Conservation (phyloP, 2,888 invertebrate species). For the Tanytarsus gracilentus region DNA sequence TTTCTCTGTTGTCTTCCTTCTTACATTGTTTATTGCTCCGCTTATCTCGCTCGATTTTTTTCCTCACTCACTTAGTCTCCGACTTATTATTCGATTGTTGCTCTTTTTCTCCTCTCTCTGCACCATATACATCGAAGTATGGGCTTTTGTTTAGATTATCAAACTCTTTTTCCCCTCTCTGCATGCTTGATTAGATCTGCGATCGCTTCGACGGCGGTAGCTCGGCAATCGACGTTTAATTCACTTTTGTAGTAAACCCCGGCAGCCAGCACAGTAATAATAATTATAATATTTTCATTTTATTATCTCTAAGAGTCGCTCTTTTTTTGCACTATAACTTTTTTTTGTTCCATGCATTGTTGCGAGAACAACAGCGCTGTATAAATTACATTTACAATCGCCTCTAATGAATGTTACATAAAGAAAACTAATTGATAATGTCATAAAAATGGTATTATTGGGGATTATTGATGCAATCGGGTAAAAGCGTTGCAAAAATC, state of each 20-base stretch:
- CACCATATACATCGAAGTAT: not conserved
- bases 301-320: not conserved
- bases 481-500: too few species aligned
- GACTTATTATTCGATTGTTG: not conserved
- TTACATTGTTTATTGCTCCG: conserved; percentile 20
- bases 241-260: conserved; percentile 3
- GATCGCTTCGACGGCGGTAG: not conserved
- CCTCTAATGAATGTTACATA: conserved; percentile 25
- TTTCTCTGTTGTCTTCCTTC: conserved; percentile 18
- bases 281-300: conserved; percentile 5
- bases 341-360: not conserved
- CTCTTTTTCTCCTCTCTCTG: not conserved
- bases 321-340: not conserved
- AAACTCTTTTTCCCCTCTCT: not conserved
- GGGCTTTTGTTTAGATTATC: conserved; percentile 24
- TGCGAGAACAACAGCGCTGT: not conserved
- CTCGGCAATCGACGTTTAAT: conserved; percentile 23
- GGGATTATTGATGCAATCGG: too few species aligned
- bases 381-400: conserved; percentile 14
- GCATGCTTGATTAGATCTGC: conserved; percentile 21
- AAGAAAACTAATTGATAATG: conserved; percentile 20
- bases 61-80: too few species aligned
- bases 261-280: not conserved
- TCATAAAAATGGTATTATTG: too few species aligned
- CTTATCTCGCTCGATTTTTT: conserved; percentile 11